Evolutionary conservation across 2,113 vertebrate species (phyloP), one percentile per base, ranked within the genome.

Genomic region (Erpornis zantholeuca): DNA sequence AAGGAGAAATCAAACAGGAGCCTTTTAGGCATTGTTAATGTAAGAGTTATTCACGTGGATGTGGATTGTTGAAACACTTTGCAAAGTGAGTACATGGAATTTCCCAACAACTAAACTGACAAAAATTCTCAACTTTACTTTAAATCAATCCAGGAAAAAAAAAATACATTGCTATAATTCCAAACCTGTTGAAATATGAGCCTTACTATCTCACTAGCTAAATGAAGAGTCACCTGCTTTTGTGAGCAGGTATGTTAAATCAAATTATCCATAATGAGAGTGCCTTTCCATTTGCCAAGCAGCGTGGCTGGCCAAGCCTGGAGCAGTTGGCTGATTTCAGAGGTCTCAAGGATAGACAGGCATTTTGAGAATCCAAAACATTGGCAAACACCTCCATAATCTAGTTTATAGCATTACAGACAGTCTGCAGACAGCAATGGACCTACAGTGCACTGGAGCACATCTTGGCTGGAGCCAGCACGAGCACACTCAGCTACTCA

Each of bases 271-370:
- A 8, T 44, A 90, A 84, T 4, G 10, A 96, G 78, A 54, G 9
- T 1, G 0, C 47, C 56, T 77, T 79, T 53, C 8, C 3, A 8
- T 56, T 68, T 97, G 92, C 86, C 87, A 95, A 45, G 63, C 31
- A 47, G 50, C 3, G 2, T 80, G 69, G 72, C 76, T 70, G 31
- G 76, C 61, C 52, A 70, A 68, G 45, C 28, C 76, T 57, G 22
- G 21, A 88, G 86, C 84, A 96, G 69, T 64, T 90, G 94, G 82
- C 90, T 85, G 91, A n/a, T 4, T 82, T 69, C 84, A 86, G 66
- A 70, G 78, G 33, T 73, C 90, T 89, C 91, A 90, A 91, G 86
- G 78, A 92, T 60, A 71, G 68, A 76, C 5, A 5, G 56, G 66
- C 31, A 8, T 70, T 95, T n/a, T 42, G 73, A 96, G 70, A 83